Evolutionary conservation across 2,888 invertebrate genomes (phyloP), one percentile per base, ranked within the genome.

Genomic region (Acleris holmiana): DNA sequence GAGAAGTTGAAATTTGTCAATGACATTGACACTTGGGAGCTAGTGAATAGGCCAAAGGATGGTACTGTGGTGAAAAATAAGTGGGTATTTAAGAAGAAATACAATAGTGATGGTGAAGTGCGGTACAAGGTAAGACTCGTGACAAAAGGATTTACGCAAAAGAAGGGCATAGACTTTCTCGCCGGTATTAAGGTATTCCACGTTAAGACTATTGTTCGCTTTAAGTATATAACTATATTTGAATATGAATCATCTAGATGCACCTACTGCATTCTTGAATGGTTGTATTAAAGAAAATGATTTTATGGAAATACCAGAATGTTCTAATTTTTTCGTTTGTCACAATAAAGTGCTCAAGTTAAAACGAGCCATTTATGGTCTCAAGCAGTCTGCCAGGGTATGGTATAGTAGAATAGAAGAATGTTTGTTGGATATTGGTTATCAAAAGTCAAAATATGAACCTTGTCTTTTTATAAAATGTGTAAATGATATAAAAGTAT

Each of bases 381-480:
- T n/a, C n/a, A n/a, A n/a, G n/a, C n/a, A n/a, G n/a, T n/a, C n/a
- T n/a, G n/a, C n/a, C n/a, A n/a, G n/a, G n/a, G n/a, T n/a, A n/a
- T n/a, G n/a, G n/a, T n/a, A n/a, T n/a, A n/a, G 68, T n/a, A 70
- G 56, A 56, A 71, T 76, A 4, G 44, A 76, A 49, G 61, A 67
- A 41, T 62, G 51, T 64, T 68, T 75, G n/a, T 0, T 17, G 13
- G 18, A 19, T 1, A 23, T 61, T 18, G 69, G 65, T 10, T 76
- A 61, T 68, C 44, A 35, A 10, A 73, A 62, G 13, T 69, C 69
- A 19, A 53, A 69, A 48, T 66, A 53, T 53, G 75, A 76, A 58
- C 75, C 72, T 10, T 78, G 76, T 69, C 61, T 78, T 8, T 76
- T 67, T 70, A 59, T 55, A 48, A 74, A 75, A 56, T 29, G 23